These are phyloP conservation scores for Zaprionus inermis DNA, from an alignment of 1,140 invertebrate species.

Conservation along the genomic window DNA sequence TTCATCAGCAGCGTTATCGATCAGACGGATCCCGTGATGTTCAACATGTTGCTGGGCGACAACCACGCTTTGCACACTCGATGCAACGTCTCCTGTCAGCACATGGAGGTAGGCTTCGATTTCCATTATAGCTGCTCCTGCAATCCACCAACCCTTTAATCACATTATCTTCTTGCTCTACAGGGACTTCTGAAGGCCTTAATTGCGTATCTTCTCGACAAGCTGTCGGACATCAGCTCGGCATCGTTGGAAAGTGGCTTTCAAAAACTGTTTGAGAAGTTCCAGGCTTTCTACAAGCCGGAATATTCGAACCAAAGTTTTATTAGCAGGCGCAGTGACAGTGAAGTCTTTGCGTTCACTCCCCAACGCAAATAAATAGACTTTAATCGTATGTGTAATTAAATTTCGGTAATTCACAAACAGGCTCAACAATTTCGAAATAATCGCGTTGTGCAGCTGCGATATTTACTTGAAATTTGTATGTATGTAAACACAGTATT, in stretches of 20 bases:
- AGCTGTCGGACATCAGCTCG: constrained; percentile 45
- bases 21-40: constrained; percentile 41
- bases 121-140: not conserved
- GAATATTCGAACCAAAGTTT: not conserved
- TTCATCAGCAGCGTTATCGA: constrained; percentile 59
- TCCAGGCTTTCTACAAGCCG: constrained; percentile 24
- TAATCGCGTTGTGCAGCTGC: not conserved
- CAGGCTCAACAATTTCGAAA: not conserved
- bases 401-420: not conserved
- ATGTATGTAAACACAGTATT: not conserved
- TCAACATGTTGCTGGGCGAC: constrained; percentile 50
- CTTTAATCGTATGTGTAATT: not conserved
- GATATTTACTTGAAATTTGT: not conserved
- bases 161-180: not conserved
- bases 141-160: no score
- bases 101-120: constrained; percentile 31
- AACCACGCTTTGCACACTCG: constrained; percentile 36
- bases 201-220: constrained; percentile 38
- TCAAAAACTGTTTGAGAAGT: constrained; percentile 46
- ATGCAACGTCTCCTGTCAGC: constrained; percentile 10
- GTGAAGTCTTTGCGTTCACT: not conserved
- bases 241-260: constrained; percentile 56
- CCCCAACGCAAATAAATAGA: not conserved
- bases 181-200: constrained; percentile 51
- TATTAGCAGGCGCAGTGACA: not conserved